Evolutionary conservation across 92 coral and sea anemone species (phyloP), one percentile per base, ranked within the genome.

Genomic region (Ricordea florida): DNA sequence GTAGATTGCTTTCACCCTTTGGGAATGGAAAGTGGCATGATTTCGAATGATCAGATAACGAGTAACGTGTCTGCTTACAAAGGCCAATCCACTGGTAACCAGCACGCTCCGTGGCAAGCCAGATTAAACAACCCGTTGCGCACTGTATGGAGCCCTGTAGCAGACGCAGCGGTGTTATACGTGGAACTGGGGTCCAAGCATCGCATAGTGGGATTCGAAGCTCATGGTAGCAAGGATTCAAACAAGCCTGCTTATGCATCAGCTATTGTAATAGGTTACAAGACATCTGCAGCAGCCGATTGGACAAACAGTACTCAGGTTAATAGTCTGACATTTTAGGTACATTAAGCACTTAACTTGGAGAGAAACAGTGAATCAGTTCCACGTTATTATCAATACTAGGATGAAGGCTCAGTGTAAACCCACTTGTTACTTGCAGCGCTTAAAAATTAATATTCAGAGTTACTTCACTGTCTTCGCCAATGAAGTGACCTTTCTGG

Each of bases 11-110:
- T 60, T 7, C 41, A 60, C 24, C 67, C 67, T 10, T 34, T 60
- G 8, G 67, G 67, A 3, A 60, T 60, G 67, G 26, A 23, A 21
- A 60, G 38, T 60, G 47, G 67, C 18, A 48, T 35, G 27, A 60
- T 60, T 21, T 2, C 28, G 0, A 22, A 60, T 6, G 32, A 13
- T 22, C 67, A 60, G 17, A 20, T 0, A 1, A 15, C 14, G 11
- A 10, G 16, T 13, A 5, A 4, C 17, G 47, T 4, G 13, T 6
- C 47, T 42, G 62, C 7, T 55, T 6, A 55, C 40, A 1, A n/a
- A n/a, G n/a, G n/a, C n/a, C 37, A n/a, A 16, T 3, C 7, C 0
- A 29, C 22, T n/a, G 62, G 62, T 15, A 6, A 5, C 24, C 18
- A 53, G 21, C 18, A 29, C 4, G 62, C 62, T 3, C 62, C 62